phyloP scores from a whole-genome alignment of 37 sponge, comb jelly and placozoan species.

The Bolinopsis microptera region DNA sequence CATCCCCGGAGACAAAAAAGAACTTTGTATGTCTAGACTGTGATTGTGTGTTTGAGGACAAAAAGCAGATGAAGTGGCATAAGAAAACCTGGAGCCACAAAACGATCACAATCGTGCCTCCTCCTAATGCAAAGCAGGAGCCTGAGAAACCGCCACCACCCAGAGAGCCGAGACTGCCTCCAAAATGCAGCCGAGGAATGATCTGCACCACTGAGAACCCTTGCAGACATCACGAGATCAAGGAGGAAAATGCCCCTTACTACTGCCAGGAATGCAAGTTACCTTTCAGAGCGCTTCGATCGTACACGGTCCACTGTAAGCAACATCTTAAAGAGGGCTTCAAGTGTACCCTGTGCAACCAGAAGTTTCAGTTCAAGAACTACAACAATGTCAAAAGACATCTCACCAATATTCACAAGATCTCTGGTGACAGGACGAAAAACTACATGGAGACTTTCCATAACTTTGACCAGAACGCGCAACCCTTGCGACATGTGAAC shows the following conservation, averaged over 20 bases:
- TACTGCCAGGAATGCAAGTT: slow-evolving; percentile 41
- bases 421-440: slow-evolving; percentile 38
- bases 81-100: slow-evolving; percentile 35
- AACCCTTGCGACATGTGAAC: background rate
- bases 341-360: slow-evolving; percentile 61
- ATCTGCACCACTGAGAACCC: slow-evolving; percentile 15
- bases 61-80: slow-evolving; percentile 55
- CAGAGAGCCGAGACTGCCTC: slow-evolving; percentile 13
- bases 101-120: slow-evolving; percentile 38
- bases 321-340: slow-evolving; percentile 54
- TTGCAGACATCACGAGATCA: slow-evolving; percentile 5
- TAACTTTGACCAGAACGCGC: slow-evolving; percentile 34
- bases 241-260: slow-evolving; percentile 39
- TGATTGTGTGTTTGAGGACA: slow-evolving; percentile 47
- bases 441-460: slow-evolving; percentile 64
- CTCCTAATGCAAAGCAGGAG: background rate
- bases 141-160: slow-evolving; percentile 14
- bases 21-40: slow-evolving; percentile 64
- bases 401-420: slow-evolving; percentile 50
- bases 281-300: slow-evolving; percentile 46
- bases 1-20: background rate
- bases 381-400: slow-evolving; percentile 63
- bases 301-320: slow-evolving; percentile 63
- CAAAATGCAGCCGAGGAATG: slow-evolving; percentile 11
- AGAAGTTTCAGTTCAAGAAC: slow-evolving; percentile 63